Evolutionary conservation across 2,888 invertebrate species (phyloP).

Genomic region (Rambutsinella grinnellia): DNA sequence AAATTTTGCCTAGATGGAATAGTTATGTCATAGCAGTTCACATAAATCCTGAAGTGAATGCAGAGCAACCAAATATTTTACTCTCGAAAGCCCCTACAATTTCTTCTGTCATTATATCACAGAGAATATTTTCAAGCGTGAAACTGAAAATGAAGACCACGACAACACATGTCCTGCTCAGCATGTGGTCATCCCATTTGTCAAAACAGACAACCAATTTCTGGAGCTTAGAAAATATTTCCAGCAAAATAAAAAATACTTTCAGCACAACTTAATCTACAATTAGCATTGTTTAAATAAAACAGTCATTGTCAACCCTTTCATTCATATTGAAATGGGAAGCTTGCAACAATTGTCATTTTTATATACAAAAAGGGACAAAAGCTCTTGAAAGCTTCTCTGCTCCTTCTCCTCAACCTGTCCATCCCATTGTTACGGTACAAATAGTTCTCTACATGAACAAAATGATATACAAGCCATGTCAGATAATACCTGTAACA

Average conservation of each 20-base stretch:
- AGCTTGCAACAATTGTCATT: not conserved
- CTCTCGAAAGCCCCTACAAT: too few relatives aligned
- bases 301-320: not conserved
- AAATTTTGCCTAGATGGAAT: too few relatives aligned
- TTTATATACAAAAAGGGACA: not conserved
- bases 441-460: slow-evolving; percentile 5
- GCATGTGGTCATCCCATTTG: slow-evolving; percentile 44
- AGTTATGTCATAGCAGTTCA: too few relatives aligned
- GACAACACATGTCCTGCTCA: slow-evolving; percentile 47
- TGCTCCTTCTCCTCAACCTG: not conserved
- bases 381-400: not conserved
- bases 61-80: too few relatives aligned
- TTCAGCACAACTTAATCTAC: not conserved
- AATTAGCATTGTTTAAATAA: not conserved
- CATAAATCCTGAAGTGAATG: too few relatives aligned
- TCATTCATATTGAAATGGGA: not conserved
- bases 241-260: not conserved
- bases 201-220: slow-evolving; percentile 38
- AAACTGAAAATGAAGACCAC: slow-evolving; percentile 18
- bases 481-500: not conserved
- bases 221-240: not conserved
- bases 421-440: slow-evolving; percentile 5
- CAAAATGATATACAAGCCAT: slow-evolving; percentile 20
- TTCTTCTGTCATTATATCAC: too few relatives aligned
- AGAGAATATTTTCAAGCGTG: too few relatives aligned